Evolutionary conservation across 1,140 invertebrate genomes (phyloP), one percentile per base, ranked within the genome.

Genomic region (Drosophila persimilis): DNA sequence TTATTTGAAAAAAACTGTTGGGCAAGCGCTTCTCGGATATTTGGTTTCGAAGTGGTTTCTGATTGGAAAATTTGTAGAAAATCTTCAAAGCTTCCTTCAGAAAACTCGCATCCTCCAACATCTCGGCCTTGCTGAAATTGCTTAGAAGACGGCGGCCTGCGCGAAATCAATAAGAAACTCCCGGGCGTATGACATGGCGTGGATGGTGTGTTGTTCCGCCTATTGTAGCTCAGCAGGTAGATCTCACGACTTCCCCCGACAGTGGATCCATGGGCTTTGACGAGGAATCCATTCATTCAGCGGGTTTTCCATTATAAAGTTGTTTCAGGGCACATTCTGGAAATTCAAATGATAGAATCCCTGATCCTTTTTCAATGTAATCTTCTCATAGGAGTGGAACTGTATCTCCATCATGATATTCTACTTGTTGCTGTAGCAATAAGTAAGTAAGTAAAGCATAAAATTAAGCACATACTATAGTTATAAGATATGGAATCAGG

Each of bases 131-230:
- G 48, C 0, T 41, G 53, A 11, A 89, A 64, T 65, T 53, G 17
- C 24, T 13, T 0, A 89, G 26, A 0, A 89, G 52, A 73, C 84
- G 64, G 9, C 62, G 9, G 0, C 59, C 15, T 6, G 85, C 31
- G 81, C 69, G 56, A 90, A 79, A 46, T 89, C 71, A 15, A 89
- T 79, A 24, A 17, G 48, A 26, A 85, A 73, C 4, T 17, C 3
- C 11, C 55, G 56, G 0, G 9, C 2, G 0, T 0, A 4, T 0
- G 65, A 73, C 22, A 48, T 8, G 0, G 80, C 76, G 15, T 35
- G 53, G 3, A 89, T 79, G 6, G 72, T 81, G 31, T 74, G 71
- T 57, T 63, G 1, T 45, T 24, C 9, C 52, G 46, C 9, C 50
- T 57, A 0, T 51, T 0, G 35, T 79, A 81, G 0, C n/a, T n/a